These are phyloP conservation scores for Phthorimaea operculella DNA, from an alignment of 1,140 invertebrate species.

Conservation along the genomic window DNA sequence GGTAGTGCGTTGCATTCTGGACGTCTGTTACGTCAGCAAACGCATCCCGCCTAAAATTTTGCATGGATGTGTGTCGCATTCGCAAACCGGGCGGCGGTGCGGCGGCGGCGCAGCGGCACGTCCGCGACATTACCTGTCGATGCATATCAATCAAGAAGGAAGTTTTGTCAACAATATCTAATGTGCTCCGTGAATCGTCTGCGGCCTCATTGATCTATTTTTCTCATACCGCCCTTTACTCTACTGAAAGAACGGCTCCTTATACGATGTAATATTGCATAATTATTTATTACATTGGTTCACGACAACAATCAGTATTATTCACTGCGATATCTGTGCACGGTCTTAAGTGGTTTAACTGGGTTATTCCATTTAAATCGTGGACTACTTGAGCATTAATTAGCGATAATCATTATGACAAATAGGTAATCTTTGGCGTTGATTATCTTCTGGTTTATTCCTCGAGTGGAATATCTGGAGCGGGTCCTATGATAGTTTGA, in stretches of 20 bases:
- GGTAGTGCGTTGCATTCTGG: constrained; percentile 49
- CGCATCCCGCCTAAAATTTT: constrained; percentile 67
- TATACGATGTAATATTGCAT: constrained; percentile 53
- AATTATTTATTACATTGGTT: constrained; percentile 40
- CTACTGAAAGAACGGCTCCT: constrained; percentile 41
- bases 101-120: constrained; percentile 46
- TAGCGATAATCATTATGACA: constrained; percentile 52
- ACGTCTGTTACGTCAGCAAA: constrained; percentile 50
- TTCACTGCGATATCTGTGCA: constrained; percentile 41
- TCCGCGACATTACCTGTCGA: constrained; percentile 56
- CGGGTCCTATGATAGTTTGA: neutral
- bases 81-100: constrained; percentile 33
- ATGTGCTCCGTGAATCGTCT: constrained; percentile 48
- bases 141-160: constrained; percentile 64
- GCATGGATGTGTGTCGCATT: constrained; percentile 63
- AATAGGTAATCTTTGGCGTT: constrained; percentile 45
- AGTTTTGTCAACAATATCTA: constrained; percentile 68
- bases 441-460: constrained; percentile 23
- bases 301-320: constrained; percentile 43
- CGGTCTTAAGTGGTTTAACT: constrained; percentile 44
- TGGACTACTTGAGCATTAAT: constrained; percentile 50
- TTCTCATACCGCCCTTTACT: constrained; percentile 40
- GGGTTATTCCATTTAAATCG: constrained; percentile 60
- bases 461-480: constrained; percentile 3
- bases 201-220: constrained; percentile 61